Evolutionary conservation across 2,113 vertebrate genomes (phyloP).

Genomic region (Ranitomeya imitator): DNA sequence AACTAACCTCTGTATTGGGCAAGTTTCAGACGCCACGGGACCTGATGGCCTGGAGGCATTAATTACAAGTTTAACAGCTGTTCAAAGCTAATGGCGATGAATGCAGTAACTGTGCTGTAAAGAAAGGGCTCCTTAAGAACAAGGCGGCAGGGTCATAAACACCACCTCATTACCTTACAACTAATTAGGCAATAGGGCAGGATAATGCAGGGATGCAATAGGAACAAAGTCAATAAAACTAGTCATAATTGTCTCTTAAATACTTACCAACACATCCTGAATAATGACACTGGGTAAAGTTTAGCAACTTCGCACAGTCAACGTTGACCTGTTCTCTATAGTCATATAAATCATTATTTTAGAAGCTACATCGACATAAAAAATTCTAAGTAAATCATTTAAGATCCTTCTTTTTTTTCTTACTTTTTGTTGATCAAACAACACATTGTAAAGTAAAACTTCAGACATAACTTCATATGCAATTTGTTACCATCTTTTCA

Average conservation of each 20-base stretch:
- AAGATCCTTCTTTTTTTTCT: background rate
- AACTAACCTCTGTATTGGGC: background rate
- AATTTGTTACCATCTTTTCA: too few species aligned
- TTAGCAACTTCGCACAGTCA: background rate
- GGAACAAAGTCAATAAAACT: constrained; percentile 40
- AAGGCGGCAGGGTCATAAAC: constrained; percentile 34
- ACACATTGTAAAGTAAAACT: background rate
- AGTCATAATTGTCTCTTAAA: background rate
- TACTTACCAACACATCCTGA: background rate
- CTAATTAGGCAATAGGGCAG: constrained; percentile 22
- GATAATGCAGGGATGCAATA: background rate
- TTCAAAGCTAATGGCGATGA: constrained; percentile 31
- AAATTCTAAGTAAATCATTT: background rate
- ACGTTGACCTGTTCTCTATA: background rate
- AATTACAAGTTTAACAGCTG: constrained; percentile 1
- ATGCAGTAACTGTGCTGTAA: constrained; percentile 30
- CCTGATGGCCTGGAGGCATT: background rate
- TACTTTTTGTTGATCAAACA: too few species aligned
- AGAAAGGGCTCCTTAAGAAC: background rate
- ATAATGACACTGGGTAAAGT: background rate
- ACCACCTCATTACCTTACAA: constrained; percentile 33
- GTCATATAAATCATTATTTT: background rate
- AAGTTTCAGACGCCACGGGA: background rate
- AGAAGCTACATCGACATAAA: background rate
- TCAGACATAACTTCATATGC: background rate